phyloP scores from a whole-genome alignment of 2,888 invertebrate genomes.

The Heterodera filipjevi region DNA sequence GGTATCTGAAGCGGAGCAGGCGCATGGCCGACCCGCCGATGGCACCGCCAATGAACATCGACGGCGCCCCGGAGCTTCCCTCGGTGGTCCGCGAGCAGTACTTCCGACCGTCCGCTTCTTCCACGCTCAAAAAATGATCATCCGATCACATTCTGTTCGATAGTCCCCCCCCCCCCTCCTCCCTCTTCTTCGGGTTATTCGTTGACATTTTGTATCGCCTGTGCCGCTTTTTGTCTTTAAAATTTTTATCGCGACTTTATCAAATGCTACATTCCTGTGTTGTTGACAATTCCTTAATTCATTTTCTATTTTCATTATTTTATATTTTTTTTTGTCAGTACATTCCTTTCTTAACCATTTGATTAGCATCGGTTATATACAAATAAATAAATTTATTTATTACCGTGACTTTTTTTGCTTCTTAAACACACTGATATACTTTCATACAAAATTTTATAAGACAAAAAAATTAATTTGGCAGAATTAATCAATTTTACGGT shows the following conservation, averaged over 20 bases:
- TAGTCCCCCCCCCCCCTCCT: too few relatives aligned
- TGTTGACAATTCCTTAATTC: neutral
- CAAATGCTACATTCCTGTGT: constrained; percentile 8
- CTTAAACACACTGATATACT: too few relatives aligned
- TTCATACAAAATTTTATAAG: too few relatives aligned
- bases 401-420: too few relatives aligned
- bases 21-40: neutral
- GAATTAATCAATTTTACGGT: too few relatives aligned
- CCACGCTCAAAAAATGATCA: constrained; percentile 14
- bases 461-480: neutral
- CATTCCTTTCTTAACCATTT: neutral
- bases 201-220: neutral
- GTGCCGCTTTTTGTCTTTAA: neutral
- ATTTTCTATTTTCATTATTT: neutral
- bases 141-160: neutral
- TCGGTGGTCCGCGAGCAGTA: constrained; percentile 24
- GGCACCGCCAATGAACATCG: neutral
- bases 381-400: too few relatives aligned
- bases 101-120: constrained; percentile 24
- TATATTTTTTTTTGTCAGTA: neutral
- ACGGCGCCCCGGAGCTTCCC: constrained; percentile 17
- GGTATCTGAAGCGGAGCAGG: constrained; percentile 37
- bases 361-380: neutral
- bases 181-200: neutral
- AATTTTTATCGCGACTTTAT: too few relatives aligned